Evolutionary conservation across 2,113 vertebrate genomes (phyloP).

Genomic region (Smithornis capensis): DNA sequence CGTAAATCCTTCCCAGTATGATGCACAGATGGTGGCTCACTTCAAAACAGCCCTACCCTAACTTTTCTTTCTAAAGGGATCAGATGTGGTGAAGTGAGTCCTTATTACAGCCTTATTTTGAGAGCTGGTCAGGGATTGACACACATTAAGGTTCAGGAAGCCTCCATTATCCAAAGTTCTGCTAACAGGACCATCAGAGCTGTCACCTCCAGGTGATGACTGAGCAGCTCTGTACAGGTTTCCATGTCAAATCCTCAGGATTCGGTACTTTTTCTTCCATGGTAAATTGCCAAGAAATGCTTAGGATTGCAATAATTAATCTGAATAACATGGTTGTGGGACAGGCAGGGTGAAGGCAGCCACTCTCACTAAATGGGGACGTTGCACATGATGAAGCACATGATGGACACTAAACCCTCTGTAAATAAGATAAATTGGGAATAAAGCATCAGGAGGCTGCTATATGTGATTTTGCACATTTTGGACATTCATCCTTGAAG

Average conservation of each 20-base stretch:
- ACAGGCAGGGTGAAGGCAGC: neutral
- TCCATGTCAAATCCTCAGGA: slow-evolving; percentile 57
- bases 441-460: neutral
- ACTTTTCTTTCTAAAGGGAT: neutral
- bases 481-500: neutral
- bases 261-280: slow-evolving; percentile 27
- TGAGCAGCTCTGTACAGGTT: slow-evolving; percentile 11
- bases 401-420: neutral
- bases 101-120: neutral
- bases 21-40: neutral
- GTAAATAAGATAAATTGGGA: neutral
- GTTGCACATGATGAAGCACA: accelerated
- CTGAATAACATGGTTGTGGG: neutral
- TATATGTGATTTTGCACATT: neutral
- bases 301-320: neutral
- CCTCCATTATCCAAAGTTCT: slow-evolving; percentile 36
- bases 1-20: neutral
- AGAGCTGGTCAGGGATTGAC: slow-evolving; percentile 20
- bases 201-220: slow-evolving; percentile 14
- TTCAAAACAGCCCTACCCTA: neutral
- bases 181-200: slow-evolving; percentile 16
- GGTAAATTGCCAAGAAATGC: slow-evolving; percentile 35
- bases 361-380: neutral
- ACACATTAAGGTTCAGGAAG: neutral
- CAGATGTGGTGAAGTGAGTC: neutral